These are phyloP conservation scores for Scaptomyza graminum DNA, from an alignment of 1,140 invertebrate genomes.

Conservation along the genomic window DNA sequence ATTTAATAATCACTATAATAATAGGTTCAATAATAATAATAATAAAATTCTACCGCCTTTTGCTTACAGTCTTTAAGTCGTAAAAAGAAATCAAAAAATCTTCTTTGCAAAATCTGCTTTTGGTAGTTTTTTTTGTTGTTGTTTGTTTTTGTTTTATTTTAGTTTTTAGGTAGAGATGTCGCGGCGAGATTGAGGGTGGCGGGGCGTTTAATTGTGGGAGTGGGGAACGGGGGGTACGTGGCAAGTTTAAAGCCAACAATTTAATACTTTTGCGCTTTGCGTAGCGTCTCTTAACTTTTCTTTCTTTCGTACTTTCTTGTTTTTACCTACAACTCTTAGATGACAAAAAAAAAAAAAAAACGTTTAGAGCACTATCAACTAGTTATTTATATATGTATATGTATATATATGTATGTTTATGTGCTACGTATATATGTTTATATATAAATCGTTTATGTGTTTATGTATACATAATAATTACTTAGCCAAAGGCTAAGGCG, in stretches of 20 bases:
- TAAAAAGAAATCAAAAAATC: slow-evolving; percentile 72
- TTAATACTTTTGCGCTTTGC: slow-evolving; percentile 74
- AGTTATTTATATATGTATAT: slow-evolving; percentile 26
- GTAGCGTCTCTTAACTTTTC: slow-evolving; percentile 77
- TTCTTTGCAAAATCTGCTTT: slow-evolving; percentile 64
- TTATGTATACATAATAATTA: slow-evolving; percentile 18
- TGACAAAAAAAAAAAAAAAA: slow-evolving; percentile 47
- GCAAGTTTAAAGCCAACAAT: slow-evolving; percentile 51
- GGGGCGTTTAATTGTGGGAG: background rate
- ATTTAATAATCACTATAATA: slow-evolving; percentile 42
- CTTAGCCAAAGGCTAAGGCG: slow-evolving; percentile 25
- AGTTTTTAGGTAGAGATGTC: slow-evolving; percentile 14
- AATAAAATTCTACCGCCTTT: slow-evolving; percentile 59
- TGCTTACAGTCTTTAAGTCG: slow-evolving; percentile 79
- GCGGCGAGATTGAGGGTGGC: slow-evolving; percentile 2
- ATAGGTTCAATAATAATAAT: slow-evolving; percentile 52
- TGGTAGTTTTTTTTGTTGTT: slow-evolving; percentile 54
- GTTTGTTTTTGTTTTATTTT: slow-evolving; percentile 4
- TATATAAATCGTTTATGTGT: slow-evolving; percentile 24
- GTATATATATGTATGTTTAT: slow-evolving; percentile 29
- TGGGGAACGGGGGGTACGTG: slow-evolving; percentile 3
- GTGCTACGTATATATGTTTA: slow-evolving; percentile 33
- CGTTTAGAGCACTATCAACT: slow-evolving; percentile 10
- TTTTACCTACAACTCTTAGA: slow-evolving; percentile 54
- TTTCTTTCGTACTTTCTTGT: too few species aligned